Base-by-base conservation (phyloP, 2,797 vertebrate species). In the Lagorchestes hirsutus region DNA sequence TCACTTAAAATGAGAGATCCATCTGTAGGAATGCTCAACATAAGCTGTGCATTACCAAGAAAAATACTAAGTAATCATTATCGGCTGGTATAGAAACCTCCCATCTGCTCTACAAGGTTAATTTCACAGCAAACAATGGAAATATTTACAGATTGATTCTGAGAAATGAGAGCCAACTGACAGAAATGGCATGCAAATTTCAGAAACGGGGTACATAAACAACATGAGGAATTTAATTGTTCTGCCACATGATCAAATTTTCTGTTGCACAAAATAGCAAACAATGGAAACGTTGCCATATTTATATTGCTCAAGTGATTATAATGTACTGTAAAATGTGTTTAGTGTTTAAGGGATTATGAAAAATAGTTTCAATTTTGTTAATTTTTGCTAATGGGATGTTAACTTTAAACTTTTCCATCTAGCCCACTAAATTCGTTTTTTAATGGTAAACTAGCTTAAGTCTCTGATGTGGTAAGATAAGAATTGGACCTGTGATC, bases 151-250 rank as follows among this genome's bases (percentile, higher is more conserved):
- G 52, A 95, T 8, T 31, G 56, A 12, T 59, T 96, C 13, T 62
- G 55, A 57, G 94, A 97, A 94, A 94, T 93, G 62, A 93, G 92
- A 96, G 97, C 55, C 58, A 93, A 92, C n/a, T 95, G 92, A 91
- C 95, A 95, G 67, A 95, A 91, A 31, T 28, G 0, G 40, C 74
- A 87, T 87, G 40, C 40, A 87, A 50, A 74, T 40, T 40, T 74
- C 22, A 87, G 40, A 50, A 87, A 87, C 40, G 27, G 22, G 40
- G 9, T 87, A 27, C 52, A 96, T 95, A 96, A 95, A 55, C 46
- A 96, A 40, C 92, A 94, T 54, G 95, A 94, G 54, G 62, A 91
- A 92, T 94, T 93, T 34, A 91, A 90, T 62, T 13, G 55, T 96
- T 95, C 94, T 54, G 90, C 52, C 67, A 91, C 90, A 90, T 95